Evolutionary conservation across 2,113 vertebrate species (phyloP).

Genomic region (Siphamia tubifer): DNA sequence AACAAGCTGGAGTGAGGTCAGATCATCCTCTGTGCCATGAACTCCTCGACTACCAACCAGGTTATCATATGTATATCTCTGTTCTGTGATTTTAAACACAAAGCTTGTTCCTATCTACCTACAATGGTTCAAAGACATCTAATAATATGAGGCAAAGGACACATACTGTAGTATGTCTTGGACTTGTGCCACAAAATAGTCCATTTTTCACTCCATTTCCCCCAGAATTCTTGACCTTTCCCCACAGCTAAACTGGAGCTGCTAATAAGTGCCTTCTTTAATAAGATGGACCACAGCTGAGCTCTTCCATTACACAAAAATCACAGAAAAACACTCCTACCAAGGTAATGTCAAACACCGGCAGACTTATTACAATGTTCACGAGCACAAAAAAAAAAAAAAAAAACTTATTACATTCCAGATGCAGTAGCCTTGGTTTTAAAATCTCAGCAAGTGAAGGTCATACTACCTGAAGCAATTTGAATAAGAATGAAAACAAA

Average conservation of each 20-base stretch:
- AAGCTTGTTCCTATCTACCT: not conserved
- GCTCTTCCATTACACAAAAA: conserved; percentile 27
- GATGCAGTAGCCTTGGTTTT: conserved; percentile 19
- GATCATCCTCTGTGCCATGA: no score
- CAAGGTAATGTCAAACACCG: conserved; percentile 45
- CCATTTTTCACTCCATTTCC: conserved; percentile 31
- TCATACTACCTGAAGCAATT: conserved; percentile 16
- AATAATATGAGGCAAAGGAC: not conserved
- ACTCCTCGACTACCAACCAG: no score
- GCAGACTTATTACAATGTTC: conserved; percentile 12
- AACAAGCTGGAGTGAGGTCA: no score
- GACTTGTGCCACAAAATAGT: conserved; percentile 11
- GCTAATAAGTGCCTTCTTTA: conserved; percentile 29
- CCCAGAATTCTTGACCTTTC: conserved; percentile 3
- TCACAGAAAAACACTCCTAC: conserved; percentile 14
- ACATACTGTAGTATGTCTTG: conserved; percentile 39
- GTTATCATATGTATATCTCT: no score
- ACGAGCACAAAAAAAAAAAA: conserved; percentile 34
- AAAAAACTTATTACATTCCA: conserved; percentile 28
- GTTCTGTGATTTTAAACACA: no score
- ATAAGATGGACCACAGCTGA: conserved; percentile 35
- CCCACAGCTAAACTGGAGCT: conserved; percentile 8
- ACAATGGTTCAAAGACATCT: not conserved
- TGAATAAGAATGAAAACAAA: conserved; percentile 40
- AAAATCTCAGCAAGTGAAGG: conserved; percentile 27